These are phyloP conservation scores for Beaufortia kweichowensis DNA, from an alignment of 2,113 vertebrate genomes.

Conservation along the genomic window DNA sequence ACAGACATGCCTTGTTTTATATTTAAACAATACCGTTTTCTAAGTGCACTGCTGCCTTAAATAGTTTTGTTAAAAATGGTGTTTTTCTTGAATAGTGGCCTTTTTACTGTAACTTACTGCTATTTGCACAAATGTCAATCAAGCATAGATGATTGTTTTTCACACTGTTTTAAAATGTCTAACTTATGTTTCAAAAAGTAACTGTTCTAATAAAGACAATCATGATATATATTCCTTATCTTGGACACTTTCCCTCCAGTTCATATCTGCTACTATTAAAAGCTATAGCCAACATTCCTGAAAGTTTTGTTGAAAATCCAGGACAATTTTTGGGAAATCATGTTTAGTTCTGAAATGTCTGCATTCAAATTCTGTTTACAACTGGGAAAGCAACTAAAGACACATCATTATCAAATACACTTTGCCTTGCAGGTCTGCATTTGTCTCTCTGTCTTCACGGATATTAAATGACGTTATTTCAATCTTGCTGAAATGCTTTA, in stretches of 20 bases:
- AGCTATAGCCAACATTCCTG: too few relatives aligned
- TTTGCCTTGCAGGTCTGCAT: too few relatives aligned
- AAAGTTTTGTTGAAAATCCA: too few relatives aligned
- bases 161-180: background rate
- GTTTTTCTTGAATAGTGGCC: background rate
- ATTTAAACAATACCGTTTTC: background rate
- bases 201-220: background rate
- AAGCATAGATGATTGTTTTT: constrained; percentile 1
- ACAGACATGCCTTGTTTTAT: background rate
- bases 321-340: too few relatives aligned
- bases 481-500: background rate
- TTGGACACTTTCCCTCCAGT: background rate
- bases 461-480: background rate
- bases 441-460: too few relatives aligned
- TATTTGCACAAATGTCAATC: constrained; percentile 21
- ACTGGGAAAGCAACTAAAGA: too few relatives aligned
- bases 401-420: too few relatives aligned
- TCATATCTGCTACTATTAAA: background rate
- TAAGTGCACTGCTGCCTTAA: background rate
- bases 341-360: too few relatives aligned
- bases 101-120: background rate
- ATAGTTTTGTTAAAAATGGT: background rate
- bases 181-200: background rate
- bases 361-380: too few relatives aligned
- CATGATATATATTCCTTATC: background rate